Evolutionary conservation across 2,113 vertebrate species (phyloP).

Genomic region (Gasterosteus aculeatus): DNA sequence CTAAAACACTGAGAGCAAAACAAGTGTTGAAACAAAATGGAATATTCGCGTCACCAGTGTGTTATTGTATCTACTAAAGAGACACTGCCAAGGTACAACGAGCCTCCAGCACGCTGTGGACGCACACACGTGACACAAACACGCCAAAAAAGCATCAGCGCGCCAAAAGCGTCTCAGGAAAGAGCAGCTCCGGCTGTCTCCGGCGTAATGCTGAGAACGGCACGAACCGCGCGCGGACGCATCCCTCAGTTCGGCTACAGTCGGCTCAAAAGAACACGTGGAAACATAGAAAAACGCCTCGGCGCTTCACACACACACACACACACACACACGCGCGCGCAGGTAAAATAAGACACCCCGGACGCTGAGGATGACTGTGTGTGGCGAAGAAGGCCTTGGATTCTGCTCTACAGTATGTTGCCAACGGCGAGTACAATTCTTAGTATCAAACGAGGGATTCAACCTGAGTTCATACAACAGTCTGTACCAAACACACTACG

Average conservation of each 20-base stretch:
- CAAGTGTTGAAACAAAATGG: constrained; percentile 7
- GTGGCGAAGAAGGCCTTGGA: constrained; percentile 43
- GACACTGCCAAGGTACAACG: not conserved
- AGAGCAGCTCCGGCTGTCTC: constrained; percentile 11
- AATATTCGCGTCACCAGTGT: constrained; percentile 7
- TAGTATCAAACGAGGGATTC: constrained; percentile 56
- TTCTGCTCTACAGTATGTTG: constrained; percentile 58
- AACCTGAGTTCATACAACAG: constrained; percentile 74
- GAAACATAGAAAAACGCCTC: constrained; percentile 13
- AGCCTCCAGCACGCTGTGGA: constrained; percentile 15
- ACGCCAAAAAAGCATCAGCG: not conserved
- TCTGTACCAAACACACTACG: constrained; percentile 64
- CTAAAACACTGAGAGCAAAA: constrained; percentile 3
- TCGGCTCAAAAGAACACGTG: constrained; percentile 22
- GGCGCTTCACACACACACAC: constrained; percentile 11
- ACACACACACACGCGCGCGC: not conserved
- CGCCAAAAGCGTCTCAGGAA: not conserved
- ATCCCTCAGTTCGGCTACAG: constrained; percentile 38
- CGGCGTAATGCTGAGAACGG: constrained; percentile 9
- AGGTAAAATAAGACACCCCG: constrained; percentile 31
- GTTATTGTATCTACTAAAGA: constrained; percentile 8
- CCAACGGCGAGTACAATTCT: constrained; percentile 42
- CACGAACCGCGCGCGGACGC: constrained; percentile 29
- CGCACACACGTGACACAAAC: constrained; percentile 33
- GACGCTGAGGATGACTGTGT: constrained; percentile 36